Base-by-base conservation (phyloP, 2,888 invertebrate species). In the Drosophila neonasuta region DNA sequence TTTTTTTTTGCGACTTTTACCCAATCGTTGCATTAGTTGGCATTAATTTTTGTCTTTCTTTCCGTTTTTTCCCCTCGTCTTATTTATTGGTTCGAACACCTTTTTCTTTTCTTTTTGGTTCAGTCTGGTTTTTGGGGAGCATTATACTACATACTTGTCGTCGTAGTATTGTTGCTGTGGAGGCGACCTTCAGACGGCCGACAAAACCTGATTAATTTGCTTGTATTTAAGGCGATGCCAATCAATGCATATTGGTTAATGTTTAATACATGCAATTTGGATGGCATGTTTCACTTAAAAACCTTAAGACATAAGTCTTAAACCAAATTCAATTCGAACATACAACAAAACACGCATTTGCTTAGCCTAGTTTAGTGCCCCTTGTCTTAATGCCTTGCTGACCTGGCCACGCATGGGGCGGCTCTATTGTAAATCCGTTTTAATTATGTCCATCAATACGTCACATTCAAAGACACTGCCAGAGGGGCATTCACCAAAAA, bases 231-330 rank as follows among this genome's bases (percentile, higher is more conserved):
- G 69, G 68, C 71, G 80, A 66, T 71, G 63, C 60, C 77, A 77
- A 71, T 79, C 71, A 68, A 76, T 74, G 74, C 71, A 61, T 74
- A 75, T 79, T 83, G 76, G 72, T 75, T 63, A 75, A 84, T 80
- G 61, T 67, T 71, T 64, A 79, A 80, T 70, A 67, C 74, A 85
- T 82, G 77, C 65, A 82, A 82, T 74, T 74, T 51, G 64, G 54
- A 72, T 71, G 77, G 74, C 80, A 71, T 80, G 68, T 74, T 68
- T 70, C 63, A 69, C 78, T 85, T 65, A 36, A 62, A 68, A 68
- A 34, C 24, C 24, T 45, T 42, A 54, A 15, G 17, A 60, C 44
- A 7, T 41, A 41, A 15, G 39, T 11, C 20, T 44, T 62, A 60
- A 77, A 78, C 72, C 63, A 65, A 74, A 80, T 66, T 68, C 75